Evolutionary conservation across 2,888 invertebrate genomes (phyloP).

Genomic region (Megastigmus dorsalis): DNA sequence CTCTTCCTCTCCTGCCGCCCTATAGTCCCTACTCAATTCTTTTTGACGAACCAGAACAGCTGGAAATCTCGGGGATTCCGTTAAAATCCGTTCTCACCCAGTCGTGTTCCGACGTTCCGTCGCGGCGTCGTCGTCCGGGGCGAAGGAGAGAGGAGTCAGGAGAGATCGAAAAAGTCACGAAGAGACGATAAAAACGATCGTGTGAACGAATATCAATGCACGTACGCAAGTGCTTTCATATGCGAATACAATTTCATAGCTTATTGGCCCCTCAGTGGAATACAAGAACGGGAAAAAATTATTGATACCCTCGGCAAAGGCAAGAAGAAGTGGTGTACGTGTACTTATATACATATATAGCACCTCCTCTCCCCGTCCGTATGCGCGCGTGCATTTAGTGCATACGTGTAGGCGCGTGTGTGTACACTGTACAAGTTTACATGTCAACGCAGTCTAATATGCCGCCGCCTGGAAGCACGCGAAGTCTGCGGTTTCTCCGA

Average conservation of each 20-base stretch:
- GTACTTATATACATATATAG: not conserved
- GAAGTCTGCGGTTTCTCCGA: slow-evolving; percentile 35
- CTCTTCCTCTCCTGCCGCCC: not conserved
- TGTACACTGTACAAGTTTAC: not conserved
- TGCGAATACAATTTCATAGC: not conserved
- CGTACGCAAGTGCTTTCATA: not conserved
- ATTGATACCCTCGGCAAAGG: not conserved
- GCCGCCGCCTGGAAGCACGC: slow-evolving; percentile 20
- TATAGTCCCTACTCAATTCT: too few species aligned
- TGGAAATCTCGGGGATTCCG: slow-evolving; percentile 33
- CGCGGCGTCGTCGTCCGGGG: slow-evolving; percentile 1
- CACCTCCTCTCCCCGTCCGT: too few species aligned
- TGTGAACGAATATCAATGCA: not conserved
- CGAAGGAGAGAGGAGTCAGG: slow-evolving; percentile 1
- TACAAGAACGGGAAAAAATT: not conserved
- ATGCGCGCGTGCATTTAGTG: not conserved
- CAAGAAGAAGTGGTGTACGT: not conserved
- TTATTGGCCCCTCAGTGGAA: not conserved
- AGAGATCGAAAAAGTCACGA: not conserved
- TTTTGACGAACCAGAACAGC: slow-evolving; percentile 15
- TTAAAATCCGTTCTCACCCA: slow-evolving; percentile 39
- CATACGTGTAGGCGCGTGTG: not conserved
- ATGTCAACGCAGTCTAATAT: slow-evolving; percentile 33
- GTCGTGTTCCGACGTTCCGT: slow-evolving; percentile 3
- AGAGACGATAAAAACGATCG: not conserved